phyloP scores from a whole-genome alignment of 2,113 vertebrate genomes.

The Symphodus melops region DNA sequence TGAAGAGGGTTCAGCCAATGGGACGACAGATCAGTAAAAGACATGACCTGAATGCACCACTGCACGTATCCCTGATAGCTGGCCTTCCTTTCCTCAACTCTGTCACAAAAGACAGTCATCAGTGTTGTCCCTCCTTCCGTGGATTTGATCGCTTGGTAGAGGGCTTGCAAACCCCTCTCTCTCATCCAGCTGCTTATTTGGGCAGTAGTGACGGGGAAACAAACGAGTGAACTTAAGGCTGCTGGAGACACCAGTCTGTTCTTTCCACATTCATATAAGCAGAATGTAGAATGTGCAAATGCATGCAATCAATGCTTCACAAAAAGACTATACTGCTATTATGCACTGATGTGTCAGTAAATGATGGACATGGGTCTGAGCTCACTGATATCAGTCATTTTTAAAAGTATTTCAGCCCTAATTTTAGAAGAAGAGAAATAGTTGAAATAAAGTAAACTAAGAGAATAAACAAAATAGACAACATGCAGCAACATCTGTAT shows the following conservation, averaged over 20 bases:
- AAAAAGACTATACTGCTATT: background rate
- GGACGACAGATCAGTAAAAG: slow-evolving; percentile 25
- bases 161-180: no score
- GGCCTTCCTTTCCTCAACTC: slow-evolving; percentile 3
- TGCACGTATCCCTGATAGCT: background rate
- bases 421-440: background rate
- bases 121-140: background rate
- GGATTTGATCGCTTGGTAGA: background rate
- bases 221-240: slow-evolving; percentile 43
- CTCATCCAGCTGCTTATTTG: no score
- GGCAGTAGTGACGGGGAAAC: no score
- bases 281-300: slow-evolving; percentile 45
- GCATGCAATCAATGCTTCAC: slow-evolving; percentile 6
- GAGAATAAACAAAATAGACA: background rate
- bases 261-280: slow-evolving; percentile 54
- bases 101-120: background rate
- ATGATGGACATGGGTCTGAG: background rate
- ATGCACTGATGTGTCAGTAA: background rate
- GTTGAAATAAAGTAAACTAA: background rate
- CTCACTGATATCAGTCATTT: background rate
- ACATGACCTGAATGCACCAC: slow-evolving; percentile 28
- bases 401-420: slow-evolving; percentile 1
- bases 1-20: slow-evolving; percentile 24
- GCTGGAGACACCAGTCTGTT: slow-evolving; percentile 56
- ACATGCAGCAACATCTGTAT: background rate